Base-by-base conservation (phyloP, 2,888 invertebrate species). In the Leucania comma region DNA sequence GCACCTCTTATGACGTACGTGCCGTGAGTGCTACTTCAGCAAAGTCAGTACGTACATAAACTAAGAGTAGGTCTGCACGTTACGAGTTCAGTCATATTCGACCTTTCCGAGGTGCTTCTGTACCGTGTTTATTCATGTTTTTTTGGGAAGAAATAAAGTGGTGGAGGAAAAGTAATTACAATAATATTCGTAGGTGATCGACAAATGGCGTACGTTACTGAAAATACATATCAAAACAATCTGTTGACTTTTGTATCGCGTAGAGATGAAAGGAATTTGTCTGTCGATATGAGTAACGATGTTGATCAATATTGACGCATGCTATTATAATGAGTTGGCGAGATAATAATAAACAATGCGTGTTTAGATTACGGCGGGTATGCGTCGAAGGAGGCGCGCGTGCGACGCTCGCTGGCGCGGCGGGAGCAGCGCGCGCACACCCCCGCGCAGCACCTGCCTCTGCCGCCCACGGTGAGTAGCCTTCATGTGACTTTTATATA, bases 311-410 rank as follows among this genome's bases (percentile, higher is more conserved):
- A 72, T 68, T 76, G 67, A 76, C 51, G 61, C 76, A 51, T 80
- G 63, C 56, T 61, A 68, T 75, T 66, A 72, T 80, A 68, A 79
- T 68, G 66, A 72, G 57, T 62, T 48, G 58, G 63, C 42, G 64
- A 65, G 63, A 68, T 54, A 74, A 54, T 70, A 60, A 68, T 80
- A 72, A 72, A 64, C 62, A 73, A 69, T 76, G 57, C 74, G 46
- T 73, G 81, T 82, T 67, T 87, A 95, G 95, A 95, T 85, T 95
- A 95, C 84, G 94, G 95, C 81, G 93, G 91, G 64, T 95, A 96
- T 87, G 93, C 94, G 82, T 86, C 94, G 72, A 95, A 95, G 82
- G 95, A 96, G 80, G 88, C 92, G 75, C 94, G 95, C 75, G 90
- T 92, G 79, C 93, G 95, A 42, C 92, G 95, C 32, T 86, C 93